Conservation (phyloP, 35 echinoderm and acorn worm genomes). For the Heliocidaris tuberculata region DNA sequence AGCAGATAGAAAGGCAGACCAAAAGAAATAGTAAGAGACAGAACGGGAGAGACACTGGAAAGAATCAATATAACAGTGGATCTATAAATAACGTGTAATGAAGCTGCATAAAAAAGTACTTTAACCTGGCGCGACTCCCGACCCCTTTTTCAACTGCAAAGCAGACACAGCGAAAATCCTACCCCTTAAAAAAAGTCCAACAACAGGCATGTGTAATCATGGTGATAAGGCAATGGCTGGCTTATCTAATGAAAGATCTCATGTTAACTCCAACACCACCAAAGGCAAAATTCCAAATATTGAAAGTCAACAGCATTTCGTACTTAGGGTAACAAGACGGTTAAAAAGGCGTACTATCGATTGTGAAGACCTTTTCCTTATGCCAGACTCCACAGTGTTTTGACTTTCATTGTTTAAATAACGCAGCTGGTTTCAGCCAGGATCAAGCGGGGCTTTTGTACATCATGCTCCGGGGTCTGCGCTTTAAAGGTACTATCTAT, state of each 20-base stretch:
- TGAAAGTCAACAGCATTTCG: neutral
- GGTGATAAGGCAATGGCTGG: neutral
- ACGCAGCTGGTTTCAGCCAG: neutral
- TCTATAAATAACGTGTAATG: constrained; percentile 53
- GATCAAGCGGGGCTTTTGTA: neutral
- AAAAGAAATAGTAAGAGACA: neutral
- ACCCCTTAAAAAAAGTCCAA: neutral
- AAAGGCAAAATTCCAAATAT: neutral
- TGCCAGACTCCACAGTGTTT: neutral
- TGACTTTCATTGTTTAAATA: constrained; percentile 3
- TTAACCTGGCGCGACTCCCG: constrained; percentile 17
- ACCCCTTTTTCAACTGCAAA: neutral
- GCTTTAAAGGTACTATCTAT: neutral
- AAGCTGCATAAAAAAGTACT: constrained; percentile 48
- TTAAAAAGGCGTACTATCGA: neutral
- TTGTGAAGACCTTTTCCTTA: neutral
- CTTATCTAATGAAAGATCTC: neutral
- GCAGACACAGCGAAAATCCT: neutral
- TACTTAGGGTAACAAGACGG: neutral
- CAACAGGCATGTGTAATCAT: neutral
- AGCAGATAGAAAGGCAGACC: neutral
- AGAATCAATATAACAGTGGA: constrained; percentile 40
- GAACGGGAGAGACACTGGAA: neutral
- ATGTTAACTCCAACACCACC: neutral
- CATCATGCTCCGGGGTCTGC: neutral